These are phyloP conservation scores for Acropora yongei DNA, from an alignment of 64 coral and sea anemone genomes.

Conservation along the genomic window DNA sequence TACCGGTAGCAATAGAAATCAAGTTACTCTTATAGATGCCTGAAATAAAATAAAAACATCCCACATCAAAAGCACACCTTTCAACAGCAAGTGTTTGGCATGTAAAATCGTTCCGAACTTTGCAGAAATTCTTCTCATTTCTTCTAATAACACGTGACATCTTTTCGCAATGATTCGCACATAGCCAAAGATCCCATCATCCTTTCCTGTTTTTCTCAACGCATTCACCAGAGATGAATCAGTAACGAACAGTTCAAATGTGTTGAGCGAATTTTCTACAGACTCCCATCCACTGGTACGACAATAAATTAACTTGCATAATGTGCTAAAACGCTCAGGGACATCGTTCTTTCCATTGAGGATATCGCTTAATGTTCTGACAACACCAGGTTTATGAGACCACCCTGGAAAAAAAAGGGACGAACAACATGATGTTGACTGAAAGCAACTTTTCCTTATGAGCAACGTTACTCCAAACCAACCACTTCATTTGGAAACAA, in stretches of 20 bases:
- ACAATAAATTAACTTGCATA: slow-evolving; percentile 34
- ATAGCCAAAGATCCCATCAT: background rate
- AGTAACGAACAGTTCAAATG: slow-evolving; percentile 34
- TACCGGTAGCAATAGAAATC: too few relatives aligned
- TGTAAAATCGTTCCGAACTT: background rate
- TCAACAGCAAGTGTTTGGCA: background rate
- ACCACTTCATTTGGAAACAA: too few relatives aligned
- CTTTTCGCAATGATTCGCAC: slow-evolving; percentile 11
- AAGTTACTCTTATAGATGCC: too few relatives aligned
- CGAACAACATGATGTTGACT: background rate
- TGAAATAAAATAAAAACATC: too few relatives aligned
- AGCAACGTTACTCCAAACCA: too few relatives aligned
- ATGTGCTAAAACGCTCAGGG: background rate
- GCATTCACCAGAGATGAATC: background rate
- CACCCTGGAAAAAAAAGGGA: background rate
- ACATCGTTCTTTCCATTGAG: background rate
- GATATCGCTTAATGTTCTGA: background rate
- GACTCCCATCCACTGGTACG: background rate
- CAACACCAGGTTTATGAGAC: background rate
- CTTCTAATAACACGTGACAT: slow-evolving; percentile 8
- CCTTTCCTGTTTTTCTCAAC: background rate
- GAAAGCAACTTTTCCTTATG: background rate
- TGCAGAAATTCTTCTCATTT: background rate
- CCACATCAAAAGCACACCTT: background rate
- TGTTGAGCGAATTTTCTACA: background rate